Conservation (phyloP, 2,113 vertebrate species). For the Salvelinus sp. region DNA sequence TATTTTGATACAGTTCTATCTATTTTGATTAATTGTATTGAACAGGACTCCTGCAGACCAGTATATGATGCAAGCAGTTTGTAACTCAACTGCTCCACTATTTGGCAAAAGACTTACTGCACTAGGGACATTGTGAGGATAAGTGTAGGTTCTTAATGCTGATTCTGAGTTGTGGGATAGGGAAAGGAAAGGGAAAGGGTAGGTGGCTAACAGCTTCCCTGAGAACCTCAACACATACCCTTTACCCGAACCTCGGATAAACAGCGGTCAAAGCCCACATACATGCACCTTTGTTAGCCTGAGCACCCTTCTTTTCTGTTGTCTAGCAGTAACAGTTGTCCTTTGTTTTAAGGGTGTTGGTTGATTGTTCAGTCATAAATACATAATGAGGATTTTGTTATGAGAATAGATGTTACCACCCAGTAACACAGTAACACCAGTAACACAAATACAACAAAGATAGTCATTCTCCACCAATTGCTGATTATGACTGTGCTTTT, state of each 20-base stretch:
- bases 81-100: slow-evolving; percentile 40
- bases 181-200: neutral
- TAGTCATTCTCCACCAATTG: neutral
- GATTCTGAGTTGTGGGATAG: neutral
- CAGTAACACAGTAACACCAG: neutral
- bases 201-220: neutral
- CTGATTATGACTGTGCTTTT: neutral
- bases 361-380: neutral
- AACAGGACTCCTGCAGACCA: neutral
- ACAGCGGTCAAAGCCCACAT: neutral
- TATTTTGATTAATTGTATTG: neutral
- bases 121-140: neutral
- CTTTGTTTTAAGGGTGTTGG: neutral
- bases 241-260: neutral
- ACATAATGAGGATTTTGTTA: neutral
- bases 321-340: neutral
- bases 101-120: slow-evolving; percentile 26
- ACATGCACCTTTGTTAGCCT: neutral
- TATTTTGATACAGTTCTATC: neutral
- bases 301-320: neutral
- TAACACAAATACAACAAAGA: neutral
- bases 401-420: neutral
- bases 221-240: neutral
- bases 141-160: neutral
- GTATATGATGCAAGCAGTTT: neutral